Conservation (phyloP, 1,140 invertebrate species). For the Drosophila trapezifrons region DNA sequence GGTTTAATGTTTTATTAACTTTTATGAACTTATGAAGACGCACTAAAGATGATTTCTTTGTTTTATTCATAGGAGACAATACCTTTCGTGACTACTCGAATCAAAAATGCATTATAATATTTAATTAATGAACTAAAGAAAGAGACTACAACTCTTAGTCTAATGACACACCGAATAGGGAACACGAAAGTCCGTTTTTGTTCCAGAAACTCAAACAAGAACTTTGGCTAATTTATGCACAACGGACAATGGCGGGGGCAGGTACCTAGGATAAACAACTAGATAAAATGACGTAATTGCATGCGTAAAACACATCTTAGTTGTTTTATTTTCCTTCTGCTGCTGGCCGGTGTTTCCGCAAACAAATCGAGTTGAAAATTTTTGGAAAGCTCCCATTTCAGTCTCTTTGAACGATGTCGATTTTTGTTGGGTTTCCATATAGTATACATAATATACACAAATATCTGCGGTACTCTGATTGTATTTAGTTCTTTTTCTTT, state of each 20-base stretch:
- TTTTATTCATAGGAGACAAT: no score
- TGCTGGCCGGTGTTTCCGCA: constrained; percentile 32
- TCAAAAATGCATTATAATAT: background rate
- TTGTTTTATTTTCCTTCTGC: constrained; percentile 20
- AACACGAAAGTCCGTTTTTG: constrained; percentile 3
- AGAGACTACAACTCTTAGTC: background rate
- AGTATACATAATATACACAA: background rate
- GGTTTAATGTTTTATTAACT: background rate
- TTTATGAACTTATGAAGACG: no score
- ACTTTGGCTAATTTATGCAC: constrained; percentile 34
- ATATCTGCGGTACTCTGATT: constrained; percentile 1
- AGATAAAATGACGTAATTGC: constrained; percentile 29
- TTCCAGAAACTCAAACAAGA: constrained; percentile 8
- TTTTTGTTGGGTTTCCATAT: constrained; percentile 12
- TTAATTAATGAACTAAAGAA: background rate
- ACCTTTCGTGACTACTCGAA: no score
- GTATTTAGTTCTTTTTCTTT: background rate
- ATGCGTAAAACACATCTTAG: constrained; percentile 14
- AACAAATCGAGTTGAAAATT: constrained; percentile 21
- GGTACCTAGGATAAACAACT: constrained; percentile 32
- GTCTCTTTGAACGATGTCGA: no score
- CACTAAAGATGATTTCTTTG: no score
- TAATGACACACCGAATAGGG: background rate
- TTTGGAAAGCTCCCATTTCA: constrained; percentile 9
- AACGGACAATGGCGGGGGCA: background rate